A percentile compares a stretch with the other conserved stretches of the same genome.
Evolutionary conservation across 2,797 vertebrate species (phyloP).

Genomic region (Brotogeris chrysoptera): DNA sequence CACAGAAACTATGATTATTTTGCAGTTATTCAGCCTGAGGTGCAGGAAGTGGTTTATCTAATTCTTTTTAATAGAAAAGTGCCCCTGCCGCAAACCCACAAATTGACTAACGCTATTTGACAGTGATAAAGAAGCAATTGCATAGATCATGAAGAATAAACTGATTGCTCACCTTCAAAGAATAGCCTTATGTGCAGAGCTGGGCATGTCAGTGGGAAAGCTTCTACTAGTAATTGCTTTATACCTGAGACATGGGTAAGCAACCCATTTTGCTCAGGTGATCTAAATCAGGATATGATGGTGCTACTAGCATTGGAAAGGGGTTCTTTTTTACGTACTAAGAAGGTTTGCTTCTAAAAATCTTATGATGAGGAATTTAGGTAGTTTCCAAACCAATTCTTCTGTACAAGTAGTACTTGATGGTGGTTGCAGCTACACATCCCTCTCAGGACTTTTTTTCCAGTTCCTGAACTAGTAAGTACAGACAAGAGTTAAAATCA

Average conservation of each 20-base stretch:
- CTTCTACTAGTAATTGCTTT: neutral
- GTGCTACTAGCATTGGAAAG: neutral
- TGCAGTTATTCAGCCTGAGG: neutral
- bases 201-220: neutral
- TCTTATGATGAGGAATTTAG: neutral
- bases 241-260: neutral
- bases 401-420: neutral
- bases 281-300: neutral
- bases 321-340: neutral
- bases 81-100: neutral
- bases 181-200: neutral
- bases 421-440: neutral
- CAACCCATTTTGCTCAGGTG: neutral
- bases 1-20: conserved; percentile 3
- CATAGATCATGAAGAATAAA: neutral
- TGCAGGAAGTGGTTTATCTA: neutral
- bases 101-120: neutral
- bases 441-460: neutral
- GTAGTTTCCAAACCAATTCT: neutral
- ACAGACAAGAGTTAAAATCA: neutral
- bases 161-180: neutral
- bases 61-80: conserved; percentile 14
- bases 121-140: neutral
- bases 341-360: neutral
- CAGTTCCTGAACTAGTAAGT: neutral